Evolutionary conservation across 2,113 vertebrate genomes (phyloP).

Genomic region (Dolichallabes microphthalmus): DNA sequence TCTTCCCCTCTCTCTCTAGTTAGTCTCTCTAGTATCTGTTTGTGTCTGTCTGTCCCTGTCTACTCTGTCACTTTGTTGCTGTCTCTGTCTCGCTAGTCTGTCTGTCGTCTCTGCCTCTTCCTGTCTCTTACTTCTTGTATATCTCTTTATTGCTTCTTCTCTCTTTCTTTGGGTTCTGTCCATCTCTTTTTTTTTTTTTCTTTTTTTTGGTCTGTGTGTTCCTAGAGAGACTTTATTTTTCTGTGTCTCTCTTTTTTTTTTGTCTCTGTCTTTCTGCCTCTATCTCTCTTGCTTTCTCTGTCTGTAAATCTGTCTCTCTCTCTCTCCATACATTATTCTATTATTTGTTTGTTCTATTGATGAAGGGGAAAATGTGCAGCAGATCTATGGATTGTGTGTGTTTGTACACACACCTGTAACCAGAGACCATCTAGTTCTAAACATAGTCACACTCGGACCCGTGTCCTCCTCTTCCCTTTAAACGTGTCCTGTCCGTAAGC

Average conservation of each 20-base stretch:
- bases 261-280: neutral
- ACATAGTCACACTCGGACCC: neutral
- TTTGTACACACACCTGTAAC: neutral
- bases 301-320: neutral
- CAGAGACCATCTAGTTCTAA: neutral
- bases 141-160: neutral
- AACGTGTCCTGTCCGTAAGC: neutral
- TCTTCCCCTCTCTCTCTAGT: neutral
- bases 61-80: too few relatives aligned
- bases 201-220: too few relatives aligned
- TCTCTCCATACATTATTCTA: neutral
- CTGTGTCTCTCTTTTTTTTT: neutral
- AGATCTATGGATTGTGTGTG: neutral
- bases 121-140: constrained; percentile 18
- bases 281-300: neutral
- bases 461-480: neutral
- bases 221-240: neutral
- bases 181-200: too few relatives aligned
- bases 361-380: neutral
- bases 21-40: neutral
- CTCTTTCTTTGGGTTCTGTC: neutral
- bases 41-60: neutral
- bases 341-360: neutral
- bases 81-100: neutral
- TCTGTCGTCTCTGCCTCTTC: neutral